Evolutionary conservation across 2,888 invertebrate genomes (phyloP), one percentile per base, ranked within the genome.

Genomic region (Dyspetes luteomarginatus): DNA sequence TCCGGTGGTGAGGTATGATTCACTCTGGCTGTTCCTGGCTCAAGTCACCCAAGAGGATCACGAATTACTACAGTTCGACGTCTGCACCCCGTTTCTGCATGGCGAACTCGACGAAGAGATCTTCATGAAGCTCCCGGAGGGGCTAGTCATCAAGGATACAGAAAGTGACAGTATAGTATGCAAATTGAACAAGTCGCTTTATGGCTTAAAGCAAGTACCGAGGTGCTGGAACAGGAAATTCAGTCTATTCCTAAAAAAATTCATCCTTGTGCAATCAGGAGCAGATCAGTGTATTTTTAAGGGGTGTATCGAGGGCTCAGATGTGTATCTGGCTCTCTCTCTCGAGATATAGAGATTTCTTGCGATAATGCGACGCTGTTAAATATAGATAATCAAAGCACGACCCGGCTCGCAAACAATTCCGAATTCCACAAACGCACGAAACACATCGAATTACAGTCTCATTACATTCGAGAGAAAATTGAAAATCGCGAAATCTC

Each of bases 141-240:
- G 17, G 9, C 28, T 3, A n/a, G n/a, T n/a, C n/a, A n/a, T n/a
- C n/a, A 55, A 2, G 12, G 26, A 2, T n/a, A n/a, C 12, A 60
- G 60, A 36, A 60, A 28, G 26, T 19, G 48, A n/a, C 28, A n/a
- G n/a, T n/a, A n/a, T n/a, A n/a, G 81, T 78, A 28, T 77, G 74
- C 65, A 30, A 30, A 30, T 7, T 30, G 7, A 30, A 30, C 7
- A 30, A 30, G 30, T 30, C 30, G 3, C 7, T 78, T 0, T 78
- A 82, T 52, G 82, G 75, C n/a, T 26, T 82, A 4, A 80, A 77
- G 30, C 80, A 83, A 48, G 55, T 75, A 17, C 71, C 78, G 9
- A 60, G 69, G 19, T 82, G 77, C 64, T 82, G 82, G 69, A 82
- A 82, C 30, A 3, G 43, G 0, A 82, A 68, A 22, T 73, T 77